Conservation (phyloP, 2,113 vertebrate species). For the Ia io region DNA sequence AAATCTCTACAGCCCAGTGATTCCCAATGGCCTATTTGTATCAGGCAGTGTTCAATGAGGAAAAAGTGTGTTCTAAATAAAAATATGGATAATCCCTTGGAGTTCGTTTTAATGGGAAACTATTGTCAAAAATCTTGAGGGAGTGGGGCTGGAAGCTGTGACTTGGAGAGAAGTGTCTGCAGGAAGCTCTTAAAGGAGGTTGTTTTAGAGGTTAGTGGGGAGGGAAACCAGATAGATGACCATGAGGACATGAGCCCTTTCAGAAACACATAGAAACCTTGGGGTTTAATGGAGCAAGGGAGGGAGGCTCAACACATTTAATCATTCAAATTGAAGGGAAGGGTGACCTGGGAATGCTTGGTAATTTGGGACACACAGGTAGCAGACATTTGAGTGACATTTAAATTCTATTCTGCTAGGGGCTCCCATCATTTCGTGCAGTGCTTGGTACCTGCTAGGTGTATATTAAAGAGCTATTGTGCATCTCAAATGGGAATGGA, state of each 20-base stretch:
- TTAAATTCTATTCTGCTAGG: not conserved
- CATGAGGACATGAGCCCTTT: not conserved
- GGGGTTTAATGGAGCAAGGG: not conserved
- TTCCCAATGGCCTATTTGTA: slow-evolving; percentile 50
- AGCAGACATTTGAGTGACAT: not conserved
- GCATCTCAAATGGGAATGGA: not conserved
- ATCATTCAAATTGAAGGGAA: slow-evolving; percentile 7
- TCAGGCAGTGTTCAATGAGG: slow-evolving; percentile 38
- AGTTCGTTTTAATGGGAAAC: slow-evolving; percentile 45
- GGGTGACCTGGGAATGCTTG: not conserved
- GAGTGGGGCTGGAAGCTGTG: not conserved
- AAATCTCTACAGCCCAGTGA: slow-evolving; percentile 22
- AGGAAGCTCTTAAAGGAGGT: not conserved
- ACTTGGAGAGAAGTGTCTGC: not conserved
- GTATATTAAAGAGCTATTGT: not conserved
- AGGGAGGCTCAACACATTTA: not conserved
- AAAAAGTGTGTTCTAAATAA: slow-evolving; percentile 46
- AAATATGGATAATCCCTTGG: slow-evolving; percentile 27
- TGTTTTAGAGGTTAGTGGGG: not conserved
- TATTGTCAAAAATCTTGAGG: not conserved
- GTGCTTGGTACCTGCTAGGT: not conserved
- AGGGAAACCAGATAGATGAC: not conserved
- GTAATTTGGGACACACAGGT: not conserved
- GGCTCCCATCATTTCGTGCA: not conserved
- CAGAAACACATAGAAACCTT: not conserved